These are phyloP conservation scores for Liopterus haemorrhoidalis DNA, from an alignment of 2,888 invertebrate genomes.

Conservation along the genomic window DNA sequence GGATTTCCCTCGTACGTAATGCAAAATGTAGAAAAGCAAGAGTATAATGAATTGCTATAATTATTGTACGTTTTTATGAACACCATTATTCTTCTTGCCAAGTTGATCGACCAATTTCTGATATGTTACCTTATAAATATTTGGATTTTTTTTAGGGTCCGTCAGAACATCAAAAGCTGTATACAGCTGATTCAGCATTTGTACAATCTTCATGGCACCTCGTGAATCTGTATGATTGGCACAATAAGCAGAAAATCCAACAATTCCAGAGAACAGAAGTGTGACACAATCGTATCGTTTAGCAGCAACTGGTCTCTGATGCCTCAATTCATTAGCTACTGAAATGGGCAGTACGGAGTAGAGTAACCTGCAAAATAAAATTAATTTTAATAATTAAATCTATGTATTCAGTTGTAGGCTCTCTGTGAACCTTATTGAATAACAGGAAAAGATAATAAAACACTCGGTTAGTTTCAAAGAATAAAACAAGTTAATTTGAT, in stretches of 20 bases:
- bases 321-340: conserved; percentile 91
- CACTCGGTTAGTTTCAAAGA: no score
- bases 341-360: conserved; percentile 92
- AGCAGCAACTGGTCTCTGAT: conserved; percentile 85
- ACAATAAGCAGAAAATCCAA: conserved; percentile 87
- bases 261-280: conserved; percentile 88
- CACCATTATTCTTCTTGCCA: no score
- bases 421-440: no score
- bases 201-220: conserved; percentile 93
- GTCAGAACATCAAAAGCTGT: conserved; percentile 91
- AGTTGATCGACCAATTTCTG: not conserved
- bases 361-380: conserved; percentile 60
- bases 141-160: conserved; percentile 85
- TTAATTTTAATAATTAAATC: conserved; percentile 31
- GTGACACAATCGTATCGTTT: conserved; percentile 85
- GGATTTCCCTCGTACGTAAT: no score
- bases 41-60: no score
- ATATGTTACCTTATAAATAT: conserved; percentile 80
- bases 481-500: no score
- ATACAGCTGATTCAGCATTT: conserved; percentile 88
- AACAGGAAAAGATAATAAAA: no score
- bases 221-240: conserved; percentile 83
- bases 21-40: no score
- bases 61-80: no score
- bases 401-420: no score